Evolutionary conservation across 2,797 vertebrate species (phyloP), one percentile per base, ranked within the genome.

Genomic region (Chloroceryle inda): DNA sequence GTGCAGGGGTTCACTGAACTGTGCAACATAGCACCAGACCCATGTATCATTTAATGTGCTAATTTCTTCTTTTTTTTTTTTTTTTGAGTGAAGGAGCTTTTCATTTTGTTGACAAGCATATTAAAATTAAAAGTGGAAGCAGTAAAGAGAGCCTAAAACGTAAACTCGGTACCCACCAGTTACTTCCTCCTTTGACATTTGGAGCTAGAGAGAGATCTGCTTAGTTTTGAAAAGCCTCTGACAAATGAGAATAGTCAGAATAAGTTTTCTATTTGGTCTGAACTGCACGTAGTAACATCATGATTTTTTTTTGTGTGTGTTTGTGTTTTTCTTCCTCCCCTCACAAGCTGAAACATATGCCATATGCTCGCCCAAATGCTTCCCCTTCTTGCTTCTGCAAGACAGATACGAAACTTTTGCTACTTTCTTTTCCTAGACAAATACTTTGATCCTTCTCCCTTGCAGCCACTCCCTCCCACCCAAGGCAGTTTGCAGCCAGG

Each of bases 1-100:
- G 20, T 40, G 97, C 97, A 85, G 97, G 96, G 94, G 97, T 98
- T 98, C 98, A 98, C 72, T 98, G 98, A 98, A 98, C 98, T 99
- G 98, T 98, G 96, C 96, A 97, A 73, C 92, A n/a, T 87, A 96
- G 97, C 97, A 97, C 97, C 97, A 97, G 97, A 93, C 85, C 95
- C 77, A 75, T 61, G 93, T 96, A 97, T 95, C 96, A 89, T 95
- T 96, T 94, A 93, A 85, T 89, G 97, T 96, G 95, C 94, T 96
- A 94, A 97, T 97, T 98, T 97, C 94, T 93, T 37, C 92, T 95
- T 94, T 92, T 78, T 8, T 52, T n/a, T 19, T 91, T 77, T 91
- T 63, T 59, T 40, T 50, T 73, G 82, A 71, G 56, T 61, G 80
- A 92, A 93, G 88, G 92, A 84, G 64, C 56, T 85, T 89, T 72